phyloP scores from a whole-genome alignment of 2,113 vertebrate species.

The Barbus barbus region DNA sequence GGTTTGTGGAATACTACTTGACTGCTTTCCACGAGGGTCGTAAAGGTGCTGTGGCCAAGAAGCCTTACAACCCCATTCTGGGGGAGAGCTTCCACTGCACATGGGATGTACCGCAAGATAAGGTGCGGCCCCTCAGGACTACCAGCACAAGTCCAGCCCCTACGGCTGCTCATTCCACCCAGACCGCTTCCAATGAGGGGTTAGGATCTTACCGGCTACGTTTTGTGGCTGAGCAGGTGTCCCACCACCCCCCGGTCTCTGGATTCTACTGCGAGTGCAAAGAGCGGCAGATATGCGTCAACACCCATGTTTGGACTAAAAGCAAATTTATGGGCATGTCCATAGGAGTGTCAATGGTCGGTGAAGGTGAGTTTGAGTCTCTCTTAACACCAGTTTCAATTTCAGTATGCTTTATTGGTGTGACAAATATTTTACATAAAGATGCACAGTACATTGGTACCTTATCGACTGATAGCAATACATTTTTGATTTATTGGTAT shows the following conservation, averaged over 20 bases:
- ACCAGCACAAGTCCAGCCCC: conserved; percentile 58
- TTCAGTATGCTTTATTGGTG: not conserved
- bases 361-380: conserved; percentile 82
- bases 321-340: conserved; percentile 98
- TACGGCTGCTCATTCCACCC: conserved; percentile 61
- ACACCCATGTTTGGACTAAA: conserved; percentile 90
- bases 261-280: conserved; percentile 94
- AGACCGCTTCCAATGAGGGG: conserved; percentile 35
- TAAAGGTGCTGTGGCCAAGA: conserved; percentile 89
- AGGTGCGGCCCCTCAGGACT: conserved; percentile 75
- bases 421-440: conserved; percentile 3
- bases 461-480: not conserved
- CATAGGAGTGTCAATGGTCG: conserved; percentile 91
- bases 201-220: conserved; percentile 77
- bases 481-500: not conserved
- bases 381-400: not conserved
- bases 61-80: conserved; percentile 91
- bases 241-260: conserved; percentile 88
- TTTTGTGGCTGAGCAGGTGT: conserved; percentile 91
- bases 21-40: conserved; percentile 91
- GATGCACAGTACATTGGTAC: not conserved
- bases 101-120: conserved; percentile 85
- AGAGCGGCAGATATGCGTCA: conserved; percentile 86
- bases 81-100: conserved; percentile 91
- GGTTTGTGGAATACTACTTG: conserved; percentile 92